A percentile compares a stretch with the other conserved stretches of the same genome.
These are phyloP conservation scores for Xylophagus ater DNA, from an alignment of 2,888 invertebrate species.

Conservation along the genomic window DNA sequence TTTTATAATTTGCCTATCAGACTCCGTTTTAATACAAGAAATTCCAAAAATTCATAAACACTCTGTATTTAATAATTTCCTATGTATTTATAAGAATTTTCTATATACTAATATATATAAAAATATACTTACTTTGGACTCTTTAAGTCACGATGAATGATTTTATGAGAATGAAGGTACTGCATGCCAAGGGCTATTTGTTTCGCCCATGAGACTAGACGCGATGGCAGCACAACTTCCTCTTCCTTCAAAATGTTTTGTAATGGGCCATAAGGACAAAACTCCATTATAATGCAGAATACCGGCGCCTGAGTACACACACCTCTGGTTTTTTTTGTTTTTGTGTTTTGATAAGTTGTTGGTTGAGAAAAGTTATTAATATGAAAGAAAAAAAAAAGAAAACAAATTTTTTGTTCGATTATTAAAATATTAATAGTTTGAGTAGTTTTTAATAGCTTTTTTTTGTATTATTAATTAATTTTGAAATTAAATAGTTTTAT, in stretches of 20 bases:
- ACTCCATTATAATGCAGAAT: slow-evolving; percentile 97
- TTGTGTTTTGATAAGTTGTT: too few relatives aligned
- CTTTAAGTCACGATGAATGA: slow-evolving; percentile 96
- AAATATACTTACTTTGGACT: slow-evolving; percentile 83
- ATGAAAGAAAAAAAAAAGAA: slow-evolving; percentile 19
- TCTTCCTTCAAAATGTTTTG: slow-evolving; percentile 82
- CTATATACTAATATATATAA: not conserved
- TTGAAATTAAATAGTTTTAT: too few relatives aligned
- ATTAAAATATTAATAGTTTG: too few relatives aligned
- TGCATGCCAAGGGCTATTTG: slow-evolving; percentile 95
- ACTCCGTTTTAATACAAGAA: too few relatives aligned
- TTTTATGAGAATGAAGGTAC: slow-evolving; percentile 90
- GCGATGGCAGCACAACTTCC: slow-evolving; percentile 70
- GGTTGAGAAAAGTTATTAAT: too few relatives aligned
- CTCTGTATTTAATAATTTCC: too few relatives aligned
- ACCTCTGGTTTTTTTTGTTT: slow-evolving; percentile 69
- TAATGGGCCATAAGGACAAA: slow-evolving; percentile 88
- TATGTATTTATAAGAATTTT: too few relatives aligned
- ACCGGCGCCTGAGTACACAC: slow-evolving; percentile 87
- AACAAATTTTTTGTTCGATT: too few relatives aligned
- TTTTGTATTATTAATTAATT: too few relatives aligned
- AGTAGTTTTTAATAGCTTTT: too few relatives aligned
- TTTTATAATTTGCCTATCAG: too few relatives aligned
- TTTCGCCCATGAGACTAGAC: slow-evolving; percentile 85
- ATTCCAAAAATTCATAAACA: too few relatives aligned